Conservation (phyloP, 53 echinoderm and acorn worm species). For the Mesocentrotus franciscanus region DNA sequence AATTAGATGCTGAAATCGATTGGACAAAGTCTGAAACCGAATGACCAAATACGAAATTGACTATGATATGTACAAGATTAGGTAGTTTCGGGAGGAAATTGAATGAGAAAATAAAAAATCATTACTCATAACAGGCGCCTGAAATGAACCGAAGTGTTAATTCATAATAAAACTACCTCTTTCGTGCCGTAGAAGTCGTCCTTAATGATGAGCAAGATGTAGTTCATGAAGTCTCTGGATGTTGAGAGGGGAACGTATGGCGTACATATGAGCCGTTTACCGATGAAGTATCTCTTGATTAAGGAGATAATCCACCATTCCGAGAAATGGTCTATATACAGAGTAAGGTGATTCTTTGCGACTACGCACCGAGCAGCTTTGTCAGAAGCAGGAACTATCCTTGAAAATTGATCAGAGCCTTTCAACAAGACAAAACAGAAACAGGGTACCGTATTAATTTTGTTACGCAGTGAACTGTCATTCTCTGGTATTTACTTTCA, state of each 20-base stretch:
- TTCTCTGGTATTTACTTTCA: too few relatives aligned
- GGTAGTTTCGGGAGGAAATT: too few relatives aligned
- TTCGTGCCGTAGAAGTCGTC: background rate
- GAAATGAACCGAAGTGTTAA: too few relatives aligned
- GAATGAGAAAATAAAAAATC: too few relatives aligned
- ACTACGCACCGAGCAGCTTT: background rate
- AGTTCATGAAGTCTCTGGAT: background rate
- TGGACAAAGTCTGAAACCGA: too few relatives aligned
- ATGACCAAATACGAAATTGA: too few relatives aligned
- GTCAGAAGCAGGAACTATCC: background rate
- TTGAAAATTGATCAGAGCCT: background rate
- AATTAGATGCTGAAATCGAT: too few relatives aligned
- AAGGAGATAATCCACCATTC: background rate
- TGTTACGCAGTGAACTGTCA: too few relatives aligned
- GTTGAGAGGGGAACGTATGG: background rate
- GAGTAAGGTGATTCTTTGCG: background rate
- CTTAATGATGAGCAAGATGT: background rate
- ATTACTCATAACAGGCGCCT: too few relatives aligned
- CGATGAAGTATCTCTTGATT: background rate
- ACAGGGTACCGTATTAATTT: background rate
- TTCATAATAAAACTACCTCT: background rate
- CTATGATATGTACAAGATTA: too few relatives aligned
- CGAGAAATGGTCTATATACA: background rate
- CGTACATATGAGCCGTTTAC: slow-evolving; percentile 6
- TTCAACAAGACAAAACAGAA: background rate